Conservation (phyloP, 2,888 invertebrate species). For the Aphidoletes aphidimyza region DNA sequence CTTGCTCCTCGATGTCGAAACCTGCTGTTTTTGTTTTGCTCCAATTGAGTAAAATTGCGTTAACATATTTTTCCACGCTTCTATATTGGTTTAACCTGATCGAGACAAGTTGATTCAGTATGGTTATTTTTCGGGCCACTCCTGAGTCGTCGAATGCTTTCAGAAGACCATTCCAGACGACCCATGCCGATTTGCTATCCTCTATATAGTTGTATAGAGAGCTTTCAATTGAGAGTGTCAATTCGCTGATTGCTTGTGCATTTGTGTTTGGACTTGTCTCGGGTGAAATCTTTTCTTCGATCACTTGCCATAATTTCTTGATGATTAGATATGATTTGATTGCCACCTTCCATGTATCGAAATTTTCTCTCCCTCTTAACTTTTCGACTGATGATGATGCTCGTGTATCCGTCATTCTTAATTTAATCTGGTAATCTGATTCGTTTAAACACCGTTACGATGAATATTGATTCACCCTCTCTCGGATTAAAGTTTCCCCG, state of each 20-base stretch:
- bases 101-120: conserved; percentile 57
- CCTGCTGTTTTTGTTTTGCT: conserved; percentile 57
- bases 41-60: conserved; percentile 58
- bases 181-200: conserved; percentile 57
- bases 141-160: conserved; percentile 58
- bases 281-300: conserved; percentile 36
- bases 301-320: conserved; percentile 56
- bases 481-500: background rate
- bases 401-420: conserved; percentile 10
- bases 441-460: background rate
- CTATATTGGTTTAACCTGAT: conserved; percentile 57
- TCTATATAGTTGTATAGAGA: conserved; percentile 58
- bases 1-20: conserved; percentile 58
- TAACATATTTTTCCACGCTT: conserved; percentile 58
- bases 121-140: conserved; percentile 57
- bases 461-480: background rate
- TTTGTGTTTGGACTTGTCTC: conserved; percentile 55
- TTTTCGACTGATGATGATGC: background rate
- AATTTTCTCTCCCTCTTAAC: conserved; percentile 57
- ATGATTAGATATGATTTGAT: conserved; percentile 58
- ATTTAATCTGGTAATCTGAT: background rate
- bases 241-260: conserved; percentile 58
- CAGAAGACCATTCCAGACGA: conserved; percentile 58
- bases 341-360: conserved; percentile 61
- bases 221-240: conserved; percentile 58